Percentiles rank a stretch among this genome's conserved stretches.
phyloP scores from a whole-genome alignment of 2,113 vertebrate species.

The Rallus limicola region DNA sequence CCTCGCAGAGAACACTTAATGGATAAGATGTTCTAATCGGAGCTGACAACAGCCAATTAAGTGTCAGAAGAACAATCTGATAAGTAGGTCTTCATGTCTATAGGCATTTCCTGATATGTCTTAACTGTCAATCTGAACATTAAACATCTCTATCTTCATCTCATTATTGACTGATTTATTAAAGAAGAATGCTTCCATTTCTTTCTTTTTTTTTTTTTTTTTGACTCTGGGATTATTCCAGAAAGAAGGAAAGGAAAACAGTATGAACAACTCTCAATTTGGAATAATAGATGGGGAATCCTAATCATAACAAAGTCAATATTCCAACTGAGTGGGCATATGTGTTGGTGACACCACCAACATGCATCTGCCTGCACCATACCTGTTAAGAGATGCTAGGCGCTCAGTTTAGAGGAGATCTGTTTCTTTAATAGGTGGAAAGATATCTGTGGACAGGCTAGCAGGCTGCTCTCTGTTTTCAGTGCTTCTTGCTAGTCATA shows the following conservation, averaged over 20 bases:
- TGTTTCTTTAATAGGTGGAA: conserved; percentile 82
- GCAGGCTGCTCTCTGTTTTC: conserved; percentile 83
- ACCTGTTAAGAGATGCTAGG: neutral
- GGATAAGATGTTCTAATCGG: conserved; percentile 32
- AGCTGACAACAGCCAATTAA: conserved; percentile 64
- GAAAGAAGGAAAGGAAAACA: conserved; percentile 14
- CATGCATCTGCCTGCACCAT: neutral
- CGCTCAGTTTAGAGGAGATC: conserved; percentile 77
- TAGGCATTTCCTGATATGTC: conserved; percentile 63
- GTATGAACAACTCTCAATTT: conserved; percentile 40
- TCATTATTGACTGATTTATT: conserved; percentile 54
- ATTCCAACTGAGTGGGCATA: neutral
- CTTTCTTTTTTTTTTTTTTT: neutral
- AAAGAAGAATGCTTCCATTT: conserved; percentile 24
- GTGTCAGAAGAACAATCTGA: conserved; percentile 69
- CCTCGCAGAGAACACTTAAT: neutral
- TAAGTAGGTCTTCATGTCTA: conserved; percentile 63
- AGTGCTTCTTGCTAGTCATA: conserved; percentile 91
- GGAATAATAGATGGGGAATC: conserved; percentile 31
- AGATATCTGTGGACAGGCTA: conserved; percentile 65
- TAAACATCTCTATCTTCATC: conserved; percentile 60
- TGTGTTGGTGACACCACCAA: neutral
- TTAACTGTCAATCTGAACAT: conserved; percentile 67
- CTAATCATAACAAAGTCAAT: conserved; percentile 31
- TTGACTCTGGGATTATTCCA: conserved; percentile 14